Conservation (phyloP, 2,113 vertebrate species). For the Accipiter cooperii region DNA sequence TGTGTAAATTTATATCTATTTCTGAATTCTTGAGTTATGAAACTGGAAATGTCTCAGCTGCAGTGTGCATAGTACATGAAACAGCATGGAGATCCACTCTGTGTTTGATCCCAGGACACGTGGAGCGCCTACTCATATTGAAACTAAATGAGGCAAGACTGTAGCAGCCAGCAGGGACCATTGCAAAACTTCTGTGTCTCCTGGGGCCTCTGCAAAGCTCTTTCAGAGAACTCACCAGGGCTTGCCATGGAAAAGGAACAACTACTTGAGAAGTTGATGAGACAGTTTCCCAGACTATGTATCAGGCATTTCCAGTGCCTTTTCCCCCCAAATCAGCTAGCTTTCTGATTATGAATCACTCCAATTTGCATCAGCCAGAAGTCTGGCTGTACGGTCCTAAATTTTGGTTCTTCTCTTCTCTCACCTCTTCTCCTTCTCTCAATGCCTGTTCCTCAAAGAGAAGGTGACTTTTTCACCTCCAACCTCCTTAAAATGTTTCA, state of each 20-base stretch:
- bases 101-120: not conserved
- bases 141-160: not conserved
- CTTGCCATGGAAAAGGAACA: not conserved
- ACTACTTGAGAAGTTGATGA: not conserved
- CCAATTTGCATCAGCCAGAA: not conserved
- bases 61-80: not conserved
- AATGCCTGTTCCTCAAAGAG: not conserved
- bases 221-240: not conserved
- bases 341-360: not conserved
- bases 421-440: not conserved
- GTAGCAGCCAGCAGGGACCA: not conserved
- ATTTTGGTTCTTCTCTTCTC: not conserved
- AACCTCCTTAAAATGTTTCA: not conserved
- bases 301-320: not conserved
- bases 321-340: not conserved
- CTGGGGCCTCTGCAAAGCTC: not conserved
- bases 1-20: constrained; percentile 64
- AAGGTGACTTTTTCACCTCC: not conserved
- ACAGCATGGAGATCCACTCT: not conserved
- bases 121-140: not conserved
- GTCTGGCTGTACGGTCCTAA: not conserved
- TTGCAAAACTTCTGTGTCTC: not conserved
- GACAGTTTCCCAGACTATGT: not conserved
- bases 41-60: constrained; percentile 45
- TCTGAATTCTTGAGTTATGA: constrained; percentile 54